phyloP scores from a whole-genome alignment of 2,888 invertebrate genomes.

The Aleiodes testaceus region DNA sequence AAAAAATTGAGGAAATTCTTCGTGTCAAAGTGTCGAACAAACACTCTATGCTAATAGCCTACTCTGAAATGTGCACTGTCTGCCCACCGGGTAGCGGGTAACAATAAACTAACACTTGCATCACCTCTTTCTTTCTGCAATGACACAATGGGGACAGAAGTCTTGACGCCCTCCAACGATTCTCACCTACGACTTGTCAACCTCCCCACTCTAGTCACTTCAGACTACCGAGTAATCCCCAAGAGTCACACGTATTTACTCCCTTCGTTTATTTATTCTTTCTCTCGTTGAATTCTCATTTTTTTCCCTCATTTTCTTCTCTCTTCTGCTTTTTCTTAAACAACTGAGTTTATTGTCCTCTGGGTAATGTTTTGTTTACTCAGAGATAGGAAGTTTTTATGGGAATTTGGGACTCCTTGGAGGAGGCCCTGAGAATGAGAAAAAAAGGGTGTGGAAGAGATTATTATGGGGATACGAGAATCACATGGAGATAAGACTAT shows the following conservation, averaged over 20 bases:
- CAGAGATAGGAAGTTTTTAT: slow-evolving; percentile 47
- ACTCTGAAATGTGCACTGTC: slow-evolving; percentile 61
- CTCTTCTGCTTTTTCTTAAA: slow-evolving; percentile 14
- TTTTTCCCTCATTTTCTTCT: background rate
- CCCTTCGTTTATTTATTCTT: slow-evolving; percentile 29
- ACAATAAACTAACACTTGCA: slow-evolving; percentile 71
- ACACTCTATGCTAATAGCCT: slow-evolving; percentile 60
- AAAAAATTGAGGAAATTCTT: background rate
- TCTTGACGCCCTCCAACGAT: slow-evolving; percentile 70
- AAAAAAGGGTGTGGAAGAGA: no score
- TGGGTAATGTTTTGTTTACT: slow-evolving; percentile 17
- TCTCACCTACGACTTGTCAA: slow-evolving; percentile 60
- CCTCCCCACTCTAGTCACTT: slow-evolving; percentile 28
- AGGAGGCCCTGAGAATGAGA: slow-evolving; percentile 32
- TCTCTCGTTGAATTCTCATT: slow-evolving; percentile 21
- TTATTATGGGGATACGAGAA: no score
- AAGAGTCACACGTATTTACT: slow-evolving; percentile 42
- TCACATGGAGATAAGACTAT: no score
- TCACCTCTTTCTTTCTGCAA: slow-evolving; percentile 52
- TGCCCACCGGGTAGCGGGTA: slow-evolving; percentile 70
- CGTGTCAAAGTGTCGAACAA: slow-evolving; percentile 8
- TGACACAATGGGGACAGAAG: slow-evolving; percentile 64
- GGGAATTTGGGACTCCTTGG: slow-evolving; percentile 50
- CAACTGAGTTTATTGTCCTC: slow-evolving; percentile 24
- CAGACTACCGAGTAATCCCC: slow-evolving; percentile 35